Evolutionary conservation across 2,797 vertebrate species (phyloP), one percentile per base, ranked within the genome.

Genomic region (Acanthurus leucopareius): DNA sequence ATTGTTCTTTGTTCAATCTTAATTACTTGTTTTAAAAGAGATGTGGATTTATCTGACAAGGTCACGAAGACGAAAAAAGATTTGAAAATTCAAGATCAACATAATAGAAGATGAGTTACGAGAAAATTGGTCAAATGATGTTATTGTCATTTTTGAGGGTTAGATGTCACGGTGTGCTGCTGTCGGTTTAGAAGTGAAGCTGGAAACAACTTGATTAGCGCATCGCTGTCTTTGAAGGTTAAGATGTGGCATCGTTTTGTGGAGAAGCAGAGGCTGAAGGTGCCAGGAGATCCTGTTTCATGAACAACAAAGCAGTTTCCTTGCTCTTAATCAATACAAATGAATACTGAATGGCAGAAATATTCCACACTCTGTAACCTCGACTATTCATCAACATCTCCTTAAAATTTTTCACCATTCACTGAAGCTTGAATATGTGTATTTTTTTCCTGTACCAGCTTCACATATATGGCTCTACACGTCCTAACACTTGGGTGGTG

Each of bases 401-500:
- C 70, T 60, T 58, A 44, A 20, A 25, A 11, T 15, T 57, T 66
- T 67, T 75, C 48, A 64, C 63, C 57, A 47, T 54, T 54, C 56
- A 35, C 17, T 6, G 4, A 19, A 35, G 14, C 38, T 9, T 48
- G 49, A 0, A 25, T n/a, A 1, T 51, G 38, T 0, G 6, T n/a
- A n/a, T 51, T 60, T 65, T 76, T 65, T 49, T 38, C 20, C 25
- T 61, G 38, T 44, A 68, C 11, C 52, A 68, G 28, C 59, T 75
- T 66, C 60, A 73, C 22, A 54, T 79, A 58, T 20, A 52, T 60
- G 25, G 13, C 49, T 58, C 38, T 49, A 62, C 68, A 51, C 66
- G 49, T 42, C 25, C 32, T 67, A 45, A 40, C 54, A 65, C 44
- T 38, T 61, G 20, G 38, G 75, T 83, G 60, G 67, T 28, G 49